Evolutionary conservation across 2,797 vertebrate genomes (phyloP), one percentile per base, ranked within the genome.

Genomic region (Crax fasciolata): DNA sequence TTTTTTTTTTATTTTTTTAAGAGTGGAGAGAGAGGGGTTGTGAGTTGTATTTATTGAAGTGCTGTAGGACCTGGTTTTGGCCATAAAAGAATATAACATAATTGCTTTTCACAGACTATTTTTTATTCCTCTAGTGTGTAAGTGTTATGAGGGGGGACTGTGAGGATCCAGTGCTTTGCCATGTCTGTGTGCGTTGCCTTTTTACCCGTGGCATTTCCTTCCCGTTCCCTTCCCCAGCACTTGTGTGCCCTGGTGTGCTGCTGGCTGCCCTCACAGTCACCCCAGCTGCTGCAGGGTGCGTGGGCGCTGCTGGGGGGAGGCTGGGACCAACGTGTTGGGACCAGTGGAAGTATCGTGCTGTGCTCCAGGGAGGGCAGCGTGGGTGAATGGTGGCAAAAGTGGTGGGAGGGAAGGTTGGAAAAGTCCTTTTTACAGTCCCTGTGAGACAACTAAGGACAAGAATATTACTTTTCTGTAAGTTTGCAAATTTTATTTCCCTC

Each of bases 291-390:
- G 23, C 24, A 0, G 4, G 9, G 7, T 27, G 10, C 0, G 9
- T 4, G 41, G 12, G 6, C 0, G 2, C 35, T 21, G 2, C 57
- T 1, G 24, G 3, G 8, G 57, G 44, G 82, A 39, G 43, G 17
- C 13, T 6, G 68, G 5, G 49, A 6, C 30, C 44, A 32, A 11
- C 1, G 0, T 24, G 1, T 27, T 51, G 13, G 11, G 49, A 7
- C 27, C n/a, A 30, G 5, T 28, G 38, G 41, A 44, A 16, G 61
- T 41, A 21, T 38, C 30, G 1, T 3, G 13, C 57, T 38, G n/a
- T n/a, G 35, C 52, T 39, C 9, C 1, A 10, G 43, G 32, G 55
- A 51, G 13, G 52, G 49, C 28, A 7, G 2, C 23, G 0, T 4
- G 7, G 18, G 13, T 49, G n/a, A 57, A 20, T 10, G 25, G 16